Evolutionary conservation across 2,888 invertebrate genomes (phyloP).

Genomic region (Drosophila suboccidentalis): DNA sequence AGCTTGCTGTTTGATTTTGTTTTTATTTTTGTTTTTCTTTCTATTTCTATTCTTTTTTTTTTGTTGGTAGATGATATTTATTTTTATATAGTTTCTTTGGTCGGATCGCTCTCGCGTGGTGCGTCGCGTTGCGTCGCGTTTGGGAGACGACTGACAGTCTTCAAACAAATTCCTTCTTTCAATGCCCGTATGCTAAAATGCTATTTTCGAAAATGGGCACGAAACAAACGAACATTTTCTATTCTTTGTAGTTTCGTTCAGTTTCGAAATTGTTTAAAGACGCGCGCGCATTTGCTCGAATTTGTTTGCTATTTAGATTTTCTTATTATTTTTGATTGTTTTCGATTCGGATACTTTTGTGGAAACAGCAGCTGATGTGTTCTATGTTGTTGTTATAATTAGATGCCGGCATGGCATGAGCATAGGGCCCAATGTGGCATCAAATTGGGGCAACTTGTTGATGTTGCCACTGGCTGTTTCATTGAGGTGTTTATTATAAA

Average conservation of each 20-base stretch:
- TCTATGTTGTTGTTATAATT: constrained; percentile 52
- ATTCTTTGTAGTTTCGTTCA: constrained; percentile 33
- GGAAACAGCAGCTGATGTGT: constrained; percentile 26
- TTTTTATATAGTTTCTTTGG: constrained; percentile 51
- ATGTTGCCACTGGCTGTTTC: constrained; percentile 35
- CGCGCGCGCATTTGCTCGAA: constrained; percentile 21
- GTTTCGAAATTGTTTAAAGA: constrained; percentile 66
- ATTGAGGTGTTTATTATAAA: constrained; percentile 65
- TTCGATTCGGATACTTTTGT: constrained; percentile 12
- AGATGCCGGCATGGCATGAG: constrained; percentile 52
- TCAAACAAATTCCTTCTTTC: constrained; percentile 59
- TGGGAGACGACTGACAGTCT: constrained; percentile 64
- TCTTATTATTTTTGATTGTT: constrained; percentile 28
- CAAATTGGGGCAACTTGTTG: constrained; percentile 75
- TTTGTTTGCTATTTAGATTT: constrained; percentile 30
- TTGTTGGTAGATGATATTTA: constrained; percentile 49
- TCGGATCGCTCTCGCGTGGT: constrained; percentile 29
- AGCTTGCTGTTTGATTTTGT: constrained; percentile 45
- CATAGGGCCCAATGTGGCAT: constrained; percentile 52
- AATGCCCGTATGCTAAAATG: constrained; percentile 37
- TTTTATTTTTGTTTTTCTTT: constrained; percentile 32
- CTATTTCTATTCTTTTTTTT: constrained; percentile 28
- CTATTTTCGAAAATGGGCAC: constrained; percentile 73
- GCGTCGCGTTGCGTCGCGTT: constrained; percentile 65
- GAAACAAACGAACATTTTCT: constrained; percentile 37